Conservation (phyloP, 2,797 vertebrate genomes). For the Pygocentrus nattereri region DNA sequence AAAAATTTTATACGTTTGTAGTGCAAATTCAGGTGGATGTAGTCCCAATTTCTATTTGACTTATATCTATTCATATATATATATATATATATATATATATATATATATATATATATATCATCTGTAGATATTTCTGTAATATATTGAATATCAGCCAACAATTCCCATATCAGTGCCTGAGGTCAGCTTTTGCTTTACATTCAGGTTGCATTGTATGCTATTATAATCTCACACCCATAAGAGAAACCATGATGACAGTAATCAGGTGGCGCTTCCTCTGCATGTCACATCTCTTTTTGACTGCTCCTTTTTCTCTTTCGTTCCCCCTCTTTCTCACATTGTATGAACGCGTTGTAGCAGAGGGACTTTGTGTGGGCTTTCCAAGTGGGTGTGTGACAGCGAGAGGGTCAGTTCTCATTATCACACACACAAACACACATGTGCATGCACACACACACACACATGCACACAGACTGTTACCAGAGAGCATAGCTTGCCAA, state of each 20-base stretch:
- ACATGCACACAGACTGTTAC: not conserved
- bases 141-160: too few species aligned
- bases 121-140: not conserved
- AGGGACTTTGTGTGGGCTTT: conserved; percentile 40
- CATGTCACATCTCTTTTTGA: not conserved
- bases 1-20: too few species aligned
- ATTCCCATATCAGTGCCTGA: not conserved
- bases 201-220: not conserved
- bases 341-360: conserved; percentile 6
- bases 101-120: too few species aligned
- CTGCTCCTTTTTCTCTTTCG: not conserved
- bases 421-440: not conserved
- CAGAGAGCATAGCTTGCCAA: not conserved
- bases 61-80: too few species aligned
- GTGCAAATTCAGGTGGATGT: too few species aligned
- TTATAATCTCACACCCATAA: not conserved
- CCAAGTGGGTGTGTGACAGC: conserved; percentile 51
- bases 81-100: too few species aligned
- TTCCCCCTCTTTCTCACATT: not conserved
- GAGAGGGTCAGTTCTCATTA: conserved; percentile 56
- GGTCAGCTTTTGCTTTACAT: not conserved
- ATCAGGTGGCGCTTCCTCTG: not conserved
- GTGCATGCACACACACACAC: not conserved
- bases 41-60: too few species aligned
- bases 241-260: not conserved